Percentiles rank a stretch among this genome's conserved stretches.
phyloP scores from a whole-genome alignment of 2,113 vertebrate species.

The Hippopotamus amphibius region DNA sequence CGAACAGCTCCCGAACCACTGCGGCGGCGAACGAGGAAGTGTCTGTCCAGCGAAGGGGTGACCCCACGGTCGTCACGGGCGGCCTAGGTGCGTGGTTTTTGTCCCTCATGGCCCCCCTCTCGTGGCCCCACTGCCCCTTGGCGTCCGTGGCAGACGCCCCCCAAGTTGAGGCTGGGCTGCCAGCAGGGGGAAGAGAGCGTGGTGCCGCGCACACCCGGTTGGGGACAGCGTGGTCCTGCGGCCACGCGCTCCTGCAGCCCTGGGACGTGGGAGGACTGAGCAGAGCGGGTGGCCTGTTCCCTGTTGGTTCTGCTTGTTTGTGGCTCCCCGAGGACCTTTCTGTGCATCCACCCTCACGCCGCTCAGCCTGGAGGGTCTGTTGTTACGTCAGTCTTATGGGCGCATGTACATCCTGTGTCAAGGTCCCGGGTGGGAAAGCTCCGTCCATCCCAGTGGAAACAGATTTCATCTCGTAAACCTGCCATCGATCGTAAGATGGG shows the following conservation, averaged over 20 bases:
- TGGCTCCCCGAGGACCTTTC: neutral
- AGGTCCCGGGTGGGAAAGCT: neutral
- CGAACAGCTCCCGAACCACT: neutral
- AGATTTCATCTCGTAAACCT: neutral
- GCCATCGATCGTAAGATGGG: neutral
- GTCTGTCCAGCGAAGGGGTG: neutral
- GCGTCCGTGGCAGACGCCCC: neutral
- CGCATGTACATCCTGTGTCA: neutral
- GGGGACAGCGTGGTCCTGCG: neutral
- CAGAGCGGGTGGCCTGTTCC: neutral
- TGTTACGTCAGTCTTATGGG: neutral
- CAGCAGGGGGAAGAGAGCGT: neutral
- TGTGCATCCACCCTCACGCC: neutral
- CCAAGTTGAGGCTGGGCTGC: neutral
- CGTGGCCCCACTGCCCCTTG: neutral
- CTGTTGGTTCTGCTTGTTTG: fast-evolving
- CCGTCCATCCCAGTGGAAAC: neutral
- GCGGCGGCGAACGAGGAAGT: neutral
- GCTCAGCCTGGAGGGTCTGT: neutral
- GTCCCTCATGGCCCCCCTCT: neutral
- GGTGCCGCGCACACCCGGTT: fast-evolving
- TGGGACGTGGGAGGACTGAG: neutral
- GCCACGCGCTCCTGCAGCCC: neutral
- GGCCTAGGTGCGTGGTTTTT: neutral
- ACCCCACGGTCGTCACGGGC: neutral